Base-by-base conservation (phyloP, 35 echinoderm and acorn worm genomes). In the Ophioderma brevispina region DNA sequence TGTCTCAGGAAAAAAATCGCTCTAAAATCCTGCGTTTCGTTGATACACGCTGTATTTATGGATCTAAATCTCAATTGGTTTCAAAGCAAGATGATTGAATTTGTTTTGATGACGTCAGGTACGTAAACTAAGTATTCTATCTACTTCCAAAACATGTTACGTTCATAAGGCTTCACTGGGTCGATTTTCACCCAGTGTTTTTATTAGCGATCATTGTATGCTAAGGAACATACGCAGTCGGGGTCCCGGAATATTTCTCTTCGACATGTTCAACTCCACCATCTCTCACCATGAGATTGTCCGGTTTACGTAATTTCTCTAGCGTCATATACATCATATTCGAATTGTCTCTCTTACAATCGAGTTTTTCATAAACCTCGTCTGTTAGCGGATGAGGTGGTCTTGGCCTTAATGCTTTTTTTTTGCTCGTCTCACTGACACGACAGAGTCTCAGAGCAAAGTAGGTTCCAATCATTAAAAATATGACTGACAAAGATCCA, bases 281-380 rank as follows among this genome's bases (percentile, higher is more conserved):
- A 15, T 70, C 59, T 70, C 59, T 70, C 10, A 70, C 59, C 2
- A 70, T 30, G n/a, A 70, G 28, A 70, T 70, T 70, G 3, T 25
- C 23, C 15, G 15, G 59, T 70, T 70, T 70, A 70, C 59, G 17
- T 70, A 70, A 4, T 70, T 70, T 70, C n/a, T 70, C 59, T 13
- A 70, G 28, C n/a, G 59, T 70, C 59, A 70, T 70, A 70, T 70
- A 70, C 59, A 70, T 70, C 59, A 70, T 70, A 70, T 25, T 70
- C 2, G 59, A 25, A 4, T 18, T 70, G n/a, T 70, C 59, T 1
- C 17, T 3, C 28, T 25, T 70, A 25, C 59, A 25, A 25, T 70
- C 59, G 1, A 70, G 6, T 70, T 70, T 70, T 25, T 70, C 59
- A 70, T 70, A 70, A 30, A 70, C 59, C 5, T 25, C 59, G 15